These are phyloP conservation scores for Acanthopleura granulata DNA, from an alignment of 2,888 invertebrate genomes.

Conservation along the genomic window DNA sequence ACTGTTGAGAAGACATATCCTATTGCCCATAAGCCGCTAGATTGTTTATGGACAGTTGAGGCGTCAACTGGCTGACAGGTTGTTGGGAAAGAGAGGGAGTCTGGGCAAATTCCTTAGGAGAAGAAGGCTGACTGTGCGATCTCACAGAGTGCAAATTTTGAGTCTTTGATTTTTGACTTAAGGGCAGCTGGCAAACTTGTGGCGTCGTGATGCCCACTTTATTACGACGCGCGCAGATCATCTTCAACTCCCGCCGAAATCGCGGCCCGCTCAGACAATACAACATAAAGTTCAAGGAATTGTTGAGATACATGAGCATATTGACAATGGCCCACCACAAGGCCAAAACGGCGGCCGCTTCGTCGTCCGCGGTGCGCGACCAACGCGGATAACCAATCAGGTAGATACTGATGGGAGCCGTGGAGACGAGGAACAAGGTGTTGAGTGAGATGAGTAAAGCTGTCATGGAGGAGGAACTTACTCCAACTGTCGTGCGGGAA, in stretches of 20 bases:
- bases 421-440: conserved; percentile 44
- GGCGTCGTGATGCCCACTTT: neutral
- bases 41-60: too few species aligned
- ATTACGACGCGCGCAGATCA: conserved; percentile 43
- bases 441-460: conserved; percentile 49
- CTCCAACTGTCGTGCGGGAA: neutral
- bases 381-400: conserved; percentile 38
- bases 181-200: neutral
- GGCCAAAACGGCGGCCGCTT: conserved; percentile 26
- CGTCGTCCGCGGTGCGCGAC: conserved; percentile 5
- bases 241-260: conserved; percentile 48
- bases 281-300: conserved; percentile 50
- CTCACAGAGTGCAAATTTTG: too few species aligned
- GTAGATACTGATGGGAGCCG: conserved; percentile 45
- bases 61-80: neutral
- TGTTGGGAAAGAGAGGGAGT: too few species aligned
- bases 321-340: conserved; percentile 48
- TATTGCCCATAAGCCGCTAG: too few species aligned
- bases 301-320: conserved; percentile 55
- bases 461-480: conserved; percentile 47
- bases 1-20: too few species aligned
- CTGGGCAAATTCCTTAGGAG: too few species aligned
- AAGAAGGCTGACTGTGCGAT: too few species aligned
- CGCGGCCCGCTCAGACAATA: conserved; percentile 55
- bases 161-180: too few species aligned